Percentiles rank a stretch among this genome's conserved stretches.
phyloP scores from a whole-genome alignment of 2,888 invertebrate genomes.

The Tetragonisca angustula region DNA sequence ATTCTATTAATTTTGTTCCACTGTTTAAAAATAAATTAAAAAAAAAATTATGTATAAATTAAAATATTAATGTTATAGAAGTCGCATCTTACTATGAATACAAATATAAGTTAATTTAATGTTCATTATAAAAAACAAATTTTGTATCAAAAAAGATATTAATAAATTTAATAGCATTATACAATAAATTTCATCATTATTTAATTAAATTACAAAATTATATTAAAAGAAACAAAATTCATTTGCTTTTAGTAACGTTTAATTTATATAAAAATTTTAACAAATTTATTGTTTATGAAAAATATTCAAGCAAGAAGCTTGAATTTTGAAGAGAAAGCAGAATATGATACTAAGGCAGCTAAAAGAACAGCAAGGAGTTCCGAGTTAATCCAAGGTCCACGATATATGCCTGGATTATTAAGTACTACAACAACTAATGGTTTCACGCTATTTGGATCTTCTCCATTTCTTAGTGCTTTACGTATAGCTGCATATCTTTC shows the following conservation, averaged over 20 bases:
- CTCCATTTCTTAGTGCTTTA: conserved; percentile 91
- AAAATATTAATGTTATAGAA: background rate
- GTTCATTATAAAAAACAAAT: background rate
- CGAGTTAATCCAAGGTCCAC: conserved; percentile 96
- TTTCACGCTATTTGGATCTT: conserved; percentile 88
- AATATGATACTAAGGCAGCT: conserved; percentile 92
- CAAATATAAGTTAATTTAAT: background rate
- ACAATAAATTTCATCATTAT: background rate
- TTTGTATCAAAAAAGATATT: background rate
- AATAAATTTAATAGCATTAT: conserved; percentile 21
- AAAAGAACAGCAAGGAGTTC: conserved; percentile 94
- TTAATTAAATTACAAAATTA: background rate
- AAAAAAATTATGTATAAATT: background rate
- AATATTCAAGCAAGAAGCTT: conserved; percentile 89
- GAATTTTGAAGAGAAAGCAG: conserved; percentile 93
- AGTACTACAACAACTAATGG: conserved; percentile 90
- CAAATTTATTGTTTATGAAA: conserved; percentile 26
- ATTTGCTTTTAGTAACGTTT: conserved; percentile 10
- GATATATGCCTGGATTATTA: conserved; percentile 92
- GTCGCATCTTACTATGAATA: background rate
- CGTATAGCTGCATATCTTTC: conserved; percentile 95
- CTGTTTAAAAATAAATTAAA: background rate
- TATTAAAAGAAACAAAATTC: background rate
- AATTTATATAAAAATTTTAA: conserved; percentile 31
- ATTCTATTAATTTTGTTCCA: background rate